Percentiles rank a stretch among this genome's conserved stretches.
These are phyloP conservation scores for Poecile montanus DNA, from an alignment of 2,797 vertebrate species.

Conservation along the genomic window DNA sequence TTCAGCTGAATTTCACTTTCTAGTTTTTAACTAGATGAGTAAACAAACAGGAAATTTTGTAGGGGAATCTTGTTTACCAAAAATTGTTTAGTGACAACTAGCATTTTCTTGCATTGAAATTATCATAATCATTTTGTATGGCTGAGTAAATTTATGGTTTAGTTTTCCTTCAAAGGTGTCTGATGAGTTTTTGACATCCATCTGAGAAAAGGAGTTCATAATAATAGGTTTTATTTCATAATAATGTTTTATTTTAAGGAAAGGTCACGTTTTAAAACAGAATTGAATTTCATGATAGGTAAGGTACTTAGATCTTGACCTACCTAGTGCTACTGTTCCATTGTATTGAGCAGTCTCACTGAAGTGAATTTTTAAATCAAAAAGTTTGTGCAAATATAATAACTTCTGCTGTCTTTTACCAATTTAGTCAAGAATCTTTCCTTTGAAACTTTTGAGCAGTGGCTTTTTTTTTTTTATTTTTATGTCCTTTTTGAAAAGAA, in stretches of 20 bases:
- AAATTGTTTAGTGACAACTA: not conserved
- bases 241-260: not conserved
- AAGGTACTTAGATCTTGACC: not conserved
- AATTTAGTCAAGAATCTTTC: not conserved
- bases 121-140: not conserved
- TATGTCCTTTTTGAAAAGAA: not conserved
- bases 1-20: not conserved
- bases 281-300: not conserved
- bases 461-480: not conserved
- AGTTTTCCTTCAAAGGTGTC: not conserved
- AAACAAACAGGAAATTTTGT: not conserved
- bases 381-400: not conserved
- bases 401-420: not conserved
- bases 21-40: not conserved
- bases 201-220: not conserved
- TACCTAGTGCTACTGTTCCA: not conserved
- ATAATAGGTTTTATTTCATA: not conserved
- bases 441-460: not conserved
- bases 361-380: not conserved
- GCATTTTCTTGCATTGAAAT: not conserved
- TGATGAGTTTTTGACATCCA: not conserved
- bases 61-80: not conserved
- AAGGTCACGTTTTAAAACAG: not conserved
- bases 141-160: not conserved
- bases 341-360: not conserved